Base-by-base conservation (phyloP, 2,888 invertebrate species). In the Cylloceria caligata region DNA sequence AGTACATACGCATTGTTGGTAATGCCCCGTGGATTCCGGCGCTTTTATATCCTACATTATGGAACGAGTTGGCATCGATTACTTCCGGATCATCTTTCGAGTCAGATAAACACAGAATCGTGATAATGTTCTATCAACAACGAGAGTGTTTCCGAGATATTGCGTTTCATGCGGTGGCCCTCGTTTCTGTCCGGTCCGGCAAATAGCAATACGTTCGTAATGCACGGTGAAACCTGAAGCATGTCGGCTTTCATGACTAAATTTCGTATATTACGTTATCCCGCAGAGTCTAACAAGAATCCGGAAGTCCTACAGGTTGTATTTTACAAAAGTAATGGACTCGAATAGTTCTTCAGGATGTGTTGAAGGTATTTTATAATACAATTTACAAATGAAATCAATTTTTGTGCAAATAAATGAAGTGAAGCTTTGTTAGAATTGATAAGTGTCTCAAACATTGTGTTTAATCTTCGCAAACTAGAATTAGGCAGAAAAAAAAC, bases 11-110 rank as follows among this genome's bases (percentile, higher is more conserved):
- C 60, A 71, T 76, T 57, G 30, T 62, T 45, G 39, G n/a, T 7
- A 62, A 72, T 62, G 30, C 42, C 24, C 68, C 36, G 42, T 62
- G 52, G 57, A 62, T 60, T 49, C 13, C n/a, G 30, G 42, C 67
- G 34, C 49, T 76, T n/a, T 81, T 60, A 60, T 69, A 19, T 57
- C 45, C 69, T 57, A 55, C 73, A 11, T 27, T 49, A 47, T 21
- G 69, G 49, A 52, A 60, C 49, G 60, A 11, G 16, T 64, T 57
- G 39, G 73, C 69, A 65, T 78, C 73, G 55, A 78, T 74, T 39
- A 60, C 55, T 73, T 77, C 42, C 45, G 16, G 30, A 65, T 47
- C 36, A 68, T 73, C 64, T 64, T 74, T 55, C 34, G 11, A 7
- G 47, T 27, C 3, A 34, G 45, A 64, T 21, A 64, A 52, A 42